Base-by-base conservation (phyloP, 1,140 invertebrate species). In the Colletes latitarsis region DNA sequence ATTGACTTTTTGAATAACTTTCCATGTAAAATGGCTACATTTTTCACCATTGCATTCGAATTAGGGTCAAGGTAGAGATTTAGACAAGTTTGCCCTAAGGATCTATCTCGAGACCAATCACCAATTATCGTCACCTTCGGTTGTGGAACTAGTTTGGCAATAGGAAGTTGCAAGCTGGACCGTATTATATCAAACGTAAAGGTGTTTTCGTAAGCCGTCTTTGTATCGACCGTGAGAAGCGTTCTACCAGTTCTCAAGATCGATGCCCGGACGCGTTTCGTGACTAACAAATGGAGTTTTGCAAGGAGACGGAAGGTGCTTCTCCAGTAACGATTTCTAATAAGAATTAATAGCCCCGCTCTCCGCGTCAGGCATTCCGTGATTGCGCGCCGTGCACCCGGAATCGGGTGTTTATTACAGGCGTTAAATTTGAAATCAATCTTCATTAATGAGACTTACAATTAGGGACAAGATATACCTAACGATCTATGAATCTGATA, bases 401-500 rank as follows among this genome's bases (percentile, higher is more conserved):
- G 83, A 85, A 85, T 85, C 79, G 70, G 64, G 60, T 81, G 83
- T 83, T 85, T 85, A 84, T 85, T 85, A 85, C 83, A 74, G 70
- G 71, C 83, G 84, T 85, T 85, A 83, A 85, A 85, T 85, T 85
- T 70, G 69, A 85, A 85, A 85, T 85, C 84, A 85, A 85, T 85
- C 84, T 85, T 80, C 83, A 85, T 85, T 85, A 85, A 85, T 82
- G 84, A 85, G 84, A 82, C 81, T 85, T 77, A 85, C 85, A 85
- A 85, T 85, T 85, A 85, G 79, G 83, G 70, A 85, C 84, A 82
- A 85, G 83, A 84, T 82, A 84, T 67, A 76, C 49, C 66, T 85
- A 84, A 85, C 81, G 84, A 85, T 85, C 82, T 81, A 79, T 57
- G 84, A 69, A 63, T n/a, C 57, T 41, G 76, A 66, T 68, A 75